Evolutionary conservation across 2,113 vertebrate genomes (phyloP), one percentile per base, ranked within the genome.

Genomic region (Agelaius tricolor): DNA sequence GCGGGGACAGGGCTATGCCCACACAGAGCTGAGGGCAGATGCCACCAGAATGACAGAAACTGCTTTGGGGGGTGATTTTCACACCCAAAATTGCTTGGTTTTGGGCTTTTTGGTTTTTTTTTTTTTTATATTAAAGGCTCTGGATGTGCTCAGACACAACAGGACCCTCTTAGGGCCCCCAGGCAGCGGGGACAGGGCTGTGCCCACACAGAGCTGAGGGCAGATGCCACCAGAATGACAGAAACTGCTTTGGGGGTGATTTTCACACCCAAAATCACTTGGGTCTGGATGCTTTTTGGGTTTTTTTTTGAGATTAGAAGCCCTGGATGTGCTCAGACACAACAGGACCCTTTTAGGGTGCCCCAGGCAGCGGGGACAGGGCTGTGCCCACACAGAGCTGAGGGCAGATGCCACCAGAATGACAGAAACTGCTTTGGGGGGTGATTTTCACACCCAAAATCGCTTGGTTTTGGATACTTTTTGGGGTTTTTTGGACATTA

Each of bases 71-170:
- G 4, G 10, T 51, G 71, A 17, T 4, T 43, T 71, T 52, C 12
- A 0, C n/a, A n/a, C 27, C 26, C 49, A 23, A 31, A 67, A 55
- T 39, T 0, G 0, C 19, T 51, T 21, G 12, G 28, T 2, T 41
- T 49, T 37, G 15, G 11, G 9, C 10, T 3, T 11, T 43, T 66
- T 21, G 8, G 31, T n/a, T n/a, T n/a, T n/a, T 8, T 31, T 6
- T 8, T 31, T 6, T 24, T 59, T 52, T 15, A 27, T 16, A 11
- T 39, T 10, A 37, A 10, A 39, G 58, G 11, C 35, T 2, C 18
- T 28, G 3, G 1, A 10, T 31, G n/a, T 18, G 23, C 47, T 49
- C 66, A 63, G 58, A 46, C 69, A 14, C 35, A 37, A 37, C 35
- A 37, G 35, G 35, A 37, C 12, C 16, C 44, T 15, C 2, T 61